phyloP scores from a whole-genome alignment of 1,140 invertebrate species.

The Listronotus oregonensis region DNA sequence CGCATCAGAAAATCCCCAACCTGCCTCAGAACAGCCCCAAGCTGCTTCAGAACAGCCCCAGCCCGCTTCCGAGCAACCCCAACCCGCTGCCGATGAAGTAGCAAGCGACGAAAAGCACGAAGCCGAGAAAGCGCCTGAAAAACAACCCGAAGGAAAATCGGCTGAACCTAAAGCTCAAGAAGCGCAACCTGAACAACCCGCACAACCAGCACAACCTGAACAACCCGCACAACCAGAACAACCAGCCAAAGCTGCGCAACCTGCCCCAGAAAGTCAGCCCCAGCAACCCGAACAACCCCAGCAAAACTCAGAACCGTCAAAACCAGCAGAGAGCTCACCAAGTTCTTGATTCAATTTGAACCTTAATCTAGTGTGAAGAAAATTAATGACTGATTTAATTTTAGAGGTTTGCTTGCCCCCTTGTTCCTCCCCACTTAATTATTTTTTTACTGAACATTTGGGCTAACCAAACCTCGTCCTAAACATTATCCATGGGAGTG shows the following conservation, averaged over 20 bases:
- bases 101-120: conserved; percentile 17
- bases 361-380: conserved; percentile 21
- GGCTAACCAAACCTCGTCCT: conserved; percentile 43
- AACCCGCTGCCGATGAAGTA: conserved; percentile 17
- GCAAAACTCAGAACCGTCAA: conserved; percentile 42
- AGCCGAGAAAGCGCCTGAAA: conserved; percentile 28
- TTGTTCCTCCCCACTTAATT: conserved; percentile 48
- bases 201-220: neutral
- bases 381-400: conserved; percentile 40
- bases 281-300: conserved; percentile 43
- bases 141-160: conserved; percentile 32
- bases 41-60: neutral
- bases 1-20: neutral
- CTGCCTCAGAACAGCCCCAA: conserved; percentile 12
- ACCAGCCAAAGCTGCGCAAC: neutral
- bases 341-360: conserved; percentile 45
- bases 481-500: conserved; percentile 31
- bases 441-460: conserved; percentile 44
- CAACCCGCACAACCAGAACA: conserved; percentile 2
- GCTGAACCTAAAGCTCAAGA: conserved; percentile 18
- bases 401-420: conserved; percentile 49
- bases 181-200: neutral
- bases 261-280: conserved; percentile 9
- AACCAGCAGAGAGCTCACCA: conserved; percentile 46
- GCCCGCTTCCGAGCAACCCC: conserved; percentile 9